A percentile compares a stretch with the other conserved stretches of the same genome.
phyloP scores from a whole-genome alignment of 2,888 invertebrate genomes.

The Eupithecia exiguata region DNA sequence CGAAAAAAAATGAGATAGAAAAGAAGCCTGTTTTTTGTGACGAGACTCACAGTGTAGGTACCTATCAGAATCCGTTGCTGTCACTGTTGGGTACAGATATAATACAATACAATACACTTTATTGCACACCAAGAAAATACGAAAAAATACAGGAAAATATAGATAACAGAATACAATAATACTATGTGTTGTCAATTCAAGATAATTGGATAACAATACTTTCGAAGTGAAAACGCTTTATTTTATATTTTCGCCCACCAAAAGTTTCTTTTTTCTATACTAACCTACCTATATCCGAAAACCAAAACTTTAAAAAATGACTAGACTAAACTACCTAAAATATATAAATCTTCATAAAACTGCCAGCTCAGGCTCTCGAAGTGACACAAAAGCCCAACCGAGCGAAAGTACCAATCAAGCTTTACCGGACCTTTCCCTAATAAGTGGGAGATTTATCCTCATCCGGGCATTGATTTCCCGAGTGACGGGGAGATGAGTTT shows the following conservation, averaged over 20 bases:
- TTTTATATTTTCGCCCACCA: not conserved
- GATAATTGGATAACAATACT: too few relatives aligned
- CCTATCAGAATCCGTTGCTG: too few relatives aligned
- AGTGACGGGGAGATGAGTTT: conserved; percentile 37
- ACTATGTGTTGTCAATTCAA: too few relatives aligned
- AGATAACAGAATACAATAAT: too few relatives aligned
- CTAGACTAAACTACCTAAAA: not conserved
- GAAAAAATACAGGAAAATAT: too few relatives aligned
- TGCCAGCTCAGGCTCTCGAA: not conserved
- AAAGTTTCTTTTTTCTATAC: not conserved
- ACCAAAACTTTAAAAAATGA: not conserved
- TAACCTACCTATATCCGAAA: not conserved
- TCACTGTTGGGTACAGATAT: too few relatives aligned
- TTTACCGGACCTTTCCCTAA: conserved; percentile 3
- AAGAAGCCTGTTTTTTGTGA: too few relatives aligned
- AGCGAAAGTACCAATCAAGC: conserved; percentile 6
- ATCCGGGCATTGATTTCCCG: conserved; percentile 51
- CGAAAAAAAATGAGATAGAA: too few relatives aligned
- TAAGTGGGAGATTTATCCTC: conserved; percentile 14
- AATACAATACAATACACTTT: too few relatives aligned
- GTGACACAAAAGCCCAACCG: conserved; percentile 6
- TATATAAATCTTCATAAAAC: not conserved
- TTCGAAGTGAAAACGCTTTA: too few relatives aligned
- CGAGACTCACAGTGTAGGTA: too few relatives aligned
- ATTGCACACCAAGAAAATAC: too few relatives aligned